phyloP scores from a whole-genome alignment of 2,113 vertebrate species.

The Heptranchias perlo region DNA sequence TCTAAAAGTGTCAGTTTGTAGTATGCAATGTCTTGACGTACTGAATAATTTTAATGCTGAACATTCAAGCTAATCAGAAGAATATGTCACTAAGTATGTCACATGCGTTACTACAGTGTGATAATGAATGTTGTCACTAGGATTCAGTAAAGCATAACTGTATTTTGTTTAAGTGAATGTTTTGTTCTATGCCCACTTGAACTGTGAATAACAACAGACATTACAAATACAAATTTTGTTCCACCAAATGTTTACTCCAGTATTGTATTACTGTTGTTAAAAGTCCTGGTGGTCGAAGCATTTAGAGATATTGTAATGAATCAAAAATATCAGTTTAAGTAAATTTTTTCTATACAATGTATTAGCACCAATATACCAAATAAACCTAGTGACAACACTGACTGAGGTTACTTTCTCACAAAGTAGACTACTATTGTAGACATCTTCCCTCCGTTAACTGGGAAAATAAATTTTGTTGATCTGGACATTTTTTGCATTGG shows the following conservation, averaged over 20 bases:
- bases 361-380: not conserved
- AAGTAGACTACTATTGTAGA: not conserved
- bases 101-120: not conserved
- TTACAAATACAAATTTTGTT: not conserved
- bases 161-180: not conserved
- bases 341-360: not conserved
- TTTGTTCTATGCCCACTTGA: not conserved
- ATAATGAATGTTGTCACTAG: conserved; percentile 12
- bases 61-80: not conserved
- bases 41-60: conserved; percentile 3
- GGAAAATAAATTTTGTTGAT: not conserved
- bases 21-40: not conserved
- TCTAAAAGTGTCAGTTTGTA: not conserved
- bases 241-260: not conserved
- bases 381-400: not conserved
- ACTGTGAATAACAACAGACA: not conserved
- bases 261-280: not conserved
- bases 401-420: not conserved
- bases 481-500: not conserved
- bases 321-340: not conserved
- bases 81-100: not conserved
- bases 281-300: not conserved
- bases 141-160: not conserved
- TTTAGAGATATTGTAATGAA: not conserved
- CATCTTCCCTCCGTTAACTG: not conserved